These are phyloP conservation scores for Buathra laborator DNA, from an alignment of 2,888 invertebrate species.

Conservation along the genomic window DNA sequence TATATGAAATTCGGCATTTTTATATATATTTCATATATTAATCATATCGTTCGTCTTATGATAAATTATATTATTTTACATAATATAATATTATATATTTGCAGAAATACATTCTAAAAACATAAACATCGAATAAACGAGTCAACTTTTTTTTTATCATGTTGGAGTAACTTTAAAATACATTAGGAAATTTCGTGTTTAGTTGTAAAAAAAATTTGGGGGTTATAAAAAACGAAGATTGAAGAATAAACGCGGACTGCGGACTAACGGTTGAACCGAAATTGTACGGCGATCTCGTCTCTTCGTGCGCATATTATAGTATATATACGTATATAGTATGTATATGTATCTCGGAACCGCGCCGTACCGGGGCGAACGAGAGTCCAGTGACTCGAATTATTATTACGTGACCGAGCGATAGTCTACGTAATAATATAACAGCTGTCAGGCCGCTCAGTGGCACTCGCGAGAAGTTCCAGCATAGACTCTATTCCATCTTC, in stretches of 20 bases:
- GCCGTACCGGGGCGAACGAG: constrained; percentile 24
- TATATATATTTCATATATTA: too few species aligned
- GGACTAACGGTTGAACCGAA: constrained; percentile 40
- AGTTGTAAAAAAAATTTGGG: not conserved
- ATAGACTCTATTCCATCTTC: constrained; percentile 26
- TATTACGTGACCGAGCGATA: constrained; percentile 63
- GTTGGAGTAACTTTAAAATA: too few species aligned
- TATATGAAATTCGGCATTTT: too few species aligned
- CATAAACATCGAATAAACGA: too few species aligned
- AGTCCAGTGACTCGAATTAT: constrained; percentile 64
- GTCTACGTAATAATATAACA: constrained; percentile 59
- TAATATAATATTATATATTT: too few species aligned
- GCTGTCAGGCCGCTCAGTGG: constrained; percentile 35
- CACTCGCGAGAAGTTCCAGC: constrained; percentile 4
- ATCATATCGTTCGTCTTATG: too few species aligned
- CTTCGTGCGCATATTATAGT: constrained; percentile 1
- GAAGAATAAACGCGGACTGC: not conserved
- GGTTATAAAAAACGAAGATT: not conserved
- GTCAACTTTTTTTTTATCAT: too few species aligned
- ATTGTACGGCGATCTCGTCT: constrained; percentile 17
- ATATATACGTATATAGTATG: not conserved
- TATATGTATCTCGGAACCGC: not conserved
- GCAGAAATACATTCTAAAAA: too few species aligned
- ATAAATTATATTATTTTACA: too few species aligned
- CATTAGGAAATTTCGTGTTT: not conserved